Percentiles rank a stretch among this genome's conserved stretches.
These are phyloP conservation scores for Ochotona curzoniae DNA, from an alignment of 2,113 vertebrate genomes.

Conservation along the genomic window DNA sequence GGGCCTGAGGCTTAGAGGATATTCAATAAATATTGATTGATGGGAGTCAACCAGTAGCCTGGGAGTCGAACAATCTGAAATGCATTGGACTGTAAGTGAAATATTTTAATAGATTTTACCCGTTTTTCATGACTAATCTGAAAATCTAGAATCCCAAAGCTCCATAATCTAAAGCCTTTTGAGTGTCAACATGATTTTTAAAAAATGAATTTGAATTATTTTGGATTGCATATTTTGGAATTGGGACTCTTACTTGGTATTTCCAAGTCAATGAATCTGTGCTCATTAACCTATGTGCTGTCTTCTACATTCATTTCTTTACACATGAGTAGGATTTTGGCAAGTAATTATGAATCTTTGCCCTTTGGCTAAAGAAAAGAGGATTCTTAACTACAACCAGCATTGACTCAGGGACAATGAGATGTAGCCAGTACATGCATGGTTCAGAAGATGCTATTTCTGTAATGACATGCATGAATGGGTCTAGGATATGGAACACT, in stretches of 20 bases:
- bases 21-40: neutral
- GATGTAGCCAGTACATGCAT: too few relatives aligned
- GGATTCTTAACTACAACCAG: neutral
- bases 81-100: too few relatives aligned
- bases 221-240: too few relatives aligned
- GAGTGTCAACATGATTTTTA: too few relatives aligned
- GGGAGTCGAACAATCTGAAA: neutral
- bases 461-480: neutral
- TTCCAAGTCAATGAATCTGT: neutral
- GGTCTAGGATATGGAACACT: too few relatives aligned
- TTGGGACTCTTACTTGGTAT: too few relatives aligned
- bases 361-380: neutral
- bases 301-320: neutral
- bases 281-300: neutral
- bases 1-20: neutral
- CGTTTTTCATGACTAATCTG: too few relatives aligned
- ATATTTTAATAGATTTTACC: too few relatives aligned
- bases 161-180: too few relatives aligned
- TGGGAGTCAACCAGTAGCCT: neutral
- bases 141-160: too few relatives aligned
- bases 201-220: too few relatives aligned
- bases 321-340: neutral
- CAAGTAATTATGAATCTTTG: too few relatives aligned
- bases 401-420: neutral
- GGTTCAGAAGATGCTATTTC: neutral